Percentiles rank a stretch among this genome's conserved stretches.
Conservation (phyloP, 1,140 invertebrate species). For the Helicorthomorpha holstii region DNA sequence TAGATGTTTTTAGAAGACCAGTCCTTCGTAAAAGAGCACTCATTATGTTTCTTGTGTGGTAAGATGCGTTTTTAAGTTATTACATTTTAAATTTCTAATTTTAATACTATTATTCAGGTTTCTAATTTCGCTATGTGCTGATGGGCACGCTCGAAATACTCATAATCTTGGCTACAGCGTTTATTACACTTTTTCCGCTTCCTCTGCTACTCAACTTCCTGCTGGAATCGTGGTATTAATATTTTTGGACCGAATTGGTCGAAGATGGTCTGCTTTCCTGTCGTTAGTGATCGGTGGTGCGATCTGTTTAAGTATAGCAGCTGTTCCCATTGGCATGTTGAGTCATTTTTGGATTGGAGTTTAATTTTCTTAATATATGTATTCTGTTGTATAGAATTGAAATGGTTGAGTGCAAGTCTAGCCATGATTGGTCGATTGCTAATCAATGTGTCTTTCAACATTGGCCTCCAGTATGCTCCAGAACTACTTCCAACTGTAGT, state of each 20-base stretch:
- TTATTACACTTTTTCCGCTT: conserved; percentile 66
- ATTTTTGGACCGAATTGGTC: conserved; percentile 59
- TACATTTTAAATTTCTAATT: neutral
- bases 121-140: conserved; percentile 66
- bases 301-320: conserved; percentile 54
- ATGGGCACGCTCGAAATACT: conserved; percentile 68
- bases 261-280: conserved; percentile 63
- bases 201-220: conserved; percentile 60
- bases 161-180: conserved; percentile 58
- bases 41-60: conserved; percentile 59
- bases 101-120: conserved; percentile 33
- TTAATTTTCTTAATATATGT: neutral
- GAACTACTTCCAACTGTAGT: conserved; percentile 73
- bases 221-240: conserved; percentile 63
- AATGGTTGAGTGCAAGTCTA: conserved; percentile 33
- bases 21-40: conserved; percentile 49
- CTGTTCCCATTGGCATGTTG: conserved; percentile 44
- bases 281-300: conserved; percentile 59
- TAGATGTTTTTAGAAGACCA: conserved; percentile 58
- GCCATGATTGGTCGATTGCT: conserved; percentile 63
- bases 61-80: conserved; percentile 12
- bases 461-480: conserved; percentile 71
- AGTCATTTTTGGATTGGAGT: no score
- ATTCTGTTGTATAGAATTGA: conserved; percentile 3
- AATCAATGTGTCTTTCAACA: conserved; percentile 75